These are phyloP conservation scores for Pantala flavescens DNA, from an alignment of 1,140 invertebrate genomes.

Conservation along the genomic window DNA sequence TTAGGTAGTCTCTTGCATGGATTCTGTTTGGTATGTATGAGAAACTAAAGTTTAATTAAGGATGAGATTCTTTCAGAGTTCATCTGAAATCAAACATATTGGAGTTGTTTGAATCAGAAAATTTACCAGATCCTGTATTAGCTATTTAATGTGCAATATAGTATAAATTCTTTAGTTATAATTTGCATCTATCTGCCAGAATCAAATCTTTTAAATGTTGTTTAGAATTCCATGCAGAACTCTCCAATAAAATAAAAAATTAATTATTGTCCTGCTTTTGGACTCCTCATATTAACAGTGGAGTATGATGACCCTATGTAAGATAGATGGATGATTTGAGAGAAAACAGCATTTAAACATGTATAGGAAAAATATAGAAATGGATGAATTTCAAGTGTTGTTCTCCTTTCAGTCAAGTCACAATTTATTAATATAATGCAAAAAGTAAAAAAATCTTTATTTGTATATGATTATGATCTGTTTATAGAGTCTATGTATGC, in stretches of 20 bases:
- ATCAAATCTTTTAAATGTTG: not conserved
- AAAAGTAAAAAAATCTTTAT: not conserved
- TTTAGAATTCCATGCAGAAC: not conserved
- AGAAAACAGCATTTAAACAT: not conserved
- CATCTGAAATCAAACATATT: too few relatives aligned
- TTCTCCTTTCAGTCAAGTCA: not conserved
- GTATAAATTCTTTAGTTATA: not conserved
- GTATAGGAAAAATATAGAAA: not conserved
- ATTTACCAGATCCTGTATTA: not conserved
- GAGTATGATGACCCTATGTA: too few relatives aligned
- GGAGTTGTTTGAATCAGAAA: too few relatives aligned
- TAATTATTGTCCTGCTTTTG: too few relatives aligned
- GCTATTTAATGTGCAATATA: conserved; percentile 7
- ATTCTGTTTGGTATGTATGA: too few relatives aligned
- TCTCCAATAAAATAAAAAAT: too few relatives aligned
- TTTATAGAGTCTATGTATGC: conserved; percentile 10
- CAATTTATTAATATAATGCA: not conserved
- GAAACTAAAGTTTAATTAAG: too few relatives aligned
- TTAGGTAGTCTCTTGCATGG: too few relatives aligned
- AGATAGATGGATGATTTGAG: not conserved
- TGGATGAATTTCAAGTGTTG: not conserved
- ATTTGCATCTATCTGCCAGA: not conserved
- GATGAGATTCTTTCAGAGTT: too few relatives aligned
- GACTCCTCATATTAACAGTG: too few relatives aligned
- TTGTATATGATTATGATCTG: conserved; percentile 2